A percentile compares a stretch with the other conserved stretches of the same genome.
Evolutionary conservation across 92 coral and sea anemone species (phyloP).

Genomic region (Zoanthus solanderi): DNA sequence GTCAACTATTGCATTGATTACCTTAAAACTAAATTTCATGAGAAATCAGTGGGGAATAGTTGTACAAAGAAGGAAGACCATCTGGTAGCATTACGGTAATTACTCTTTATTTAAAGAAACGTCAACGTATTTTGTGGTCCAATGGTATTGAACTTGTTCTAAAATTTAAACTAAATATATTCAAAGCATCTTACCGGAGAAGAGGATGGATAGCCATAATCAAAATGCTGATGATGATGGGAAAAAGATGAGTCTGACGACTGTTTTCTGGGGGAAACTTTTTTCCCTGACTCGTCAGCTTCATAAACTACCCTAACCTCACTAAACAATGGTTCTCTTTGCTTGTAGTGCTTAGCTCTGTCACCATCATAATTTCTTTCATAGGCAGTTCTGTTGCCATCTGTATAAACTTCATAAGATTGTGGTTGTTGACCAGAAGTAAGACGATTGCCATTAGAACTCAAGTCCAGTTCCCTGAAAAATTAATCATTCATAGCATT

Average conservation of each 20-base stretch:
- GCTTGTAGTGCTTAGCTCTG: conserved; percentile 59
- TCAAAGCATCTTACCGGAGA: conserved; percentile 74
- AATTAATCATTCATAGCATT: no score
- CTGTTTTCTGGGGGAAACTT: conserved; percentile 63
- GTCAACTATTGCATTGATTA: no score
- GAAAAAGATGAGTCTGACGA: conserved; percentile 70
- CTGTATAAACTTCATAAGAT: conserved; percentile 31
- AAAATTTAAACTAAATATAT: not conserved
- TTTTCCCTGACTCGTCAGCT: conserved; percentile 55
- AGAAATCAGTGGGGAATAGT: no score
- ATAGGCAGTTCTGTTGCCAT: conserved; percentile 67
- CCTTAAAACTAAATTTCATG: no score
- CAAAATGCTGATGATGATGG: conserved; percentile 78
- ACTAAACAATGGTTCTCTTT: conserved; percentile 52
- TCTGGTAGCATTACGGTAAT: no score
- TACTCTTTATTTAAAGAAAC: no score
- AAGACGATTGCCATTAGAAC: no score
- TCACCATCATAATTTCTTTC: conserved; percentile 55
- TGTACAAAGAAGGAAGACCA: no score
- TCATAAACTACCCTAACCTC: conserved; percentile 59
- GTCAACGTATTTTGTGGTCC: no score
- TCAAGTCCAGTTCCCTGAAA: no score
- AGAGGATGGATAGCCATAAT: conserved; percentile 86
- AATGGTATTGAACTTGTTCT: no score
- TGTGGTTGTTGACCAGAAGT: no score